phyloP scores from a whole-genome alignment of 2,113 vertebrate genomes.

The Salvelinus namaycush region DNA sequence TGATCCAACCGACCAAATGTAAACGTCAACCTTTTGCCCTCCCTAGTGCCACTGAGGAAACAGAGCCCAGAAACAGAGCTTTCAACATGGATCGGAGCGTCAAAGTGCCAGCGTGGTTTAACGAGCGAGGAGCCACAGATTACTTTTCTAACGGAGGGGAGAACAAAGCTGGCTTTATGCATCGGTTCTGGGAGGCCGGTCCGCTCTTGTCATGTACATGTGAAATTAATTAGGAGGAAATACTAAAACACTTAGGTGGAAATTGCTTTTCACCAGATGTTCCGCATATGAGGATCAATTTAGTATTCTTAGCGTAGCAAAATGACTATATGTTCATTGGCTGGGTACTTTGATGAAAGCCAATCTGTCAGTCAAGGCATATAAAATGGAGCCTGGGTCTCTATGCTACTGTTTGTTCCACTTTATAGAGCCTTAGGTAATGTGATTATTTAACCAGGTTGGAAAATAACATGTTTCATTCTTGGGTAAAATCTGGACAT shows the following conservation, averaged over 20 bases:
- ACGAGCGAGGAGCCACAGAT: constrained; percentile 62
- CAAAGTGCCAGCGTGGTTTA: constrained; percentile 48
- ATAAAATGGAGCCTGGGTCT: constrained; percentile 66
- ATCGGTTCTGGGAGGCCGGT: constrained; percentile 74
- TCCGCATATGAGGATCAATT: constrained; percentile 79
- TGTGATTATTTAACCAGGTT: constrained; percentile 82
- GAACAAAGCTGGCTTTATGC: constrained; percentile 81
- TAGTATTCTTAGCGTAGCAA: constrained; percentile 68
- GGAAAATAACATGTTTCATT: constrained; percentile 78
- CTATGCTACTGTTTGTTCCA: constrained; percentile 80
- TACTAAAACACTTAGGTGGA: constrained; percentile 83
- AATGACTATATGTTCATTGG: constrained; percentile 66
- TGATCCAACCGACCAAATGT: constrained; percentile 40
- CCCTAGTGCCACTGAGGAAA: constrained; percentile 29
- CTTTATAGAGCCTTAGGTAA: constrained; percentile 77
- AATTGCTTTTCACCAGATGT: constrained; percentile 83
- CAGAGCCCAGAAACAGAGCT: constrained; percentile 40
- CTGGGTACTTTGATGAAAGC: constrained; percentile 74
- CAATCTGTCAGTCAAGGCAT: constrained; percentile 75
- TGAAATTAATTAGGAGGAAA: constrained; percentile 85
- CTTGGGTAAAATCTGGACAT: constrained; percentile 65
- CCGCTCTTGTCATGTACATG: constrained; percentile 78
- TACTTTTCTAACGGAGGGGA: constrained; percentile 54
- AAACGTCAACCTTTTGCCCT: constrained; percentile 44
- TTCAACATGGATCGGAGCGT: constrained; percentile 53